phyloP scores from a whole-genome alignment of 1,140 invertebrate species.

The Anastrepha ludens region DNA sequence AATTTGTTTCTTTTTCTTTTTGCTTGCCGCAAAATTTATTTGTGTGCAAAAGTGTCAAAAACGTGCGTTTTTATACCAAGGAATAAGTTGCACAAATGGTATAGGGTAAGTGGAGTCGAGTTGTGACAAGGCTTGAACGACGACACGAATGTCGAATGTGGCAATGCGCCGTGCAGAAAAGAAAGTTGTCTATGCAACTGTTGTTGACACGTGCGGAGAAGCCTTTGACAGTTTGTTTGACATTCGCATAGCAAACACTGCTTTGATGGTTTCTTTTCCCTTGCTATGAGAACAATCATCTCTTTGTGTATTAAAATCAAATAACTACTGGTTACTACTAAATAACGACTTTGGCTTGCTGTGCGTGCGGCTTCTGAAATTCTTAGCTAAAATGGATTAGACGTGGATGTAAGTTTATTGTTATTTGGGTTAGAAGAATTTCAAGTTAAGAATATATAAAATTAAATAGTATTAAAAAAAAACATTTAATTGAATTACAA shows the following conservation, averaged over 20 bases:
- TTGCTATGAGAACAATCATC: background rate
- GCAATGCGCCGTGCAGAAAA: background rate
- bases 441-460: too few species aligned
- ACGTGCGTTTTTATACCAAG: background rate
- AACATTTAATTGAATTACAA: too few species aligned
- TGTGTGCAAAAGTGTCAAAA: slow-evolving; percentile 45
- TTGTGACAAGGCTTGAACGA: background rate
- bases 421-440: too few species aligned
- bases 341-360: too few species aligned
- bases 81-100: background rate
- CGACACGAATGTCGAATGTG: background rate
- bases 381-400: too few species aligned
- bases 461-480: too few species aligned
- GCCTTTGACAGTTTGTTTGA: slow-evolving; percentile 19
- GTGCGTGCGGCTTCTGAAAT: too few species aligned
- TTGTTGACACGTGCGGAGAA: background rate
- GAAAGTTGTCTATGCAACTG: slow-evolving; percentile 8
- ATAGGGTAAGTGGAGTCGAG: background rate
- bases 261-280: background rate
- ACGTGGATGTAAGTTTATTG: too few species aligned
- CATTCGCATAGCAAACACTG: background rate
- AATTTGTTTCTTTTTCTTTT: background rate
- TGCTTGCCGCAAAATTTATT: background rate
- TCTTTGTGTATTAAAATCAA: too few species aligned
- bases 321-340: too few species aligned